Evolutionary conservation across 2,797 vertebrate species (phyloP).

Genomic region (Parotocinclus haroldoi): DNA sequence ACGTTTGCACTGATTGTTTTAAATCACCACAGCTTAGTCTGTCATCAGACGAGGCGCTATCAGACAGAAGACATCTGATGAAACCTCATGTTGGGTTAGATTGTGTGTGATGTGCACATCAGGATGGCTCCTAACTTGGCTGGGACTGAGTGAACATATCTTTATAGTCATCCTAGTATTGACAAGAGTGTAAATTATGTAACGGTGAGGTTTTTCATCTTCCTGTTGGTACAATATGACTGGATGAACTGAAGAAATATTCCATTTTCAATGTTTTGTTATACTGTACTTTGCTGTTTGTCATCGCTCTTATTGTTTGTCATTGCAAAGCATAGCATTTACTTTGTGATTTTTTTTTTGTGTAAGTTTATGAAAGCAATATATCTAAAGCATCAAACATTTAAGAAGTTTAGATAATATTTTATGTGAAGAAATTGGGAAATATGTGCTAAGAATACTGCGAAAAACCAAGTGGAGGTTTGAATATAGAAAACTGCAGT

Average conservation of each 20-base stretch:
- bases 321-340: conserved; percentile 94
- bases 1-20: conserved; percentile 79
- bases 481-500: conserved; percentile 53
- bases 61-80: conserved; percentile 38
- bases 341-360: conserved; percentile 92
- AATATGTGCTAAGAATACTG: conserved; percentile 82
- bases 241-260: conserved; percentile 46
- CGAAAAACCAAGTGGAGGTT: conserved; percentile 62
- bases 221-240: conserved; percentile 40
- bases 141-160: neutral
- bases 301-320: conserved; percentile 70
- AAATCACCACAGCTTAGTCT: conserved; percentile 66
- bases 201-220: conserved; percentile 5
- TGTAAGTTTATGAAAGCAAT: conserved; percentile 77
- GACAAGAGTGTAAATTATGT: conserved; percentile 6
- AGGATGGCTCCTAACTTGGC: conserved; percentile 15
- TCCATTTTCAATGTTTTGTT: conserved; percentile 48
- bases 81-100: conserved; percentile 48
- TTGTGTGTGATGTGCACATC: conserved; percentile 30
- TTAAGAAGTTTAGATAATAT: conserved; percentile 89
- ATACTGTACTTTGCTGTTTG: conserved; percentile 65
- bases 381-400: conserved; percentile 81
- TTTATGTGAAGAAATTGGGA: conserved; percentile 87
- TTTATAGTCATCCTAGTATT: neutral
- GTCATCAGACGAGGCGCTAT: conserved; percentile 53